Conservation (phyloP, 2,888 invertebrate species). For the Lamproptera curius region DNA sequence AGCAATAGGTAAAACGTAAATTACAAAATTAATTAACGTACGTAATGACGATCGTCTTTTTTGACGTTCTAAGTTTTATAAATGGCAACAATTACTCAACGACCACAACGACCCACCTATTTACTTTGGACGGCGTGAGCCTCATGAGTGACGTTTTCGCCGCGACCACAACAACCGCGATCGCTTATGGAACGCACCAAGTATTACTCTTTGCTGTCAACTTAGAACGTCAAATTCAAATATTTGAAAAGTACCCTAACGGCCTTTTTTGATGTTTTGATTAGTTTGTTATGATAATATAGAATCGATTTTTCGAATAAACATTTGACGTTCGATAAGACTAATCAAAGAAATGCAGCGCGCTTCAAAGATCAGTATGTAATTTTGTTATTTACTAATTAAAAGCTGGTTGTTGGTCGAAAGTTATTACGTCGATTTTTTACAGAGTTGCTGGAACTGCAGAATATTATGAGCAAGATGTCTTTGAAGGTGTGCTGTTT, state of each 20-base stretch:
- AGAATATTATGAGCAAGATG: slow-evolving; percentile 46
- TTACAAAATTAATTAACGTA: too few species aligned
- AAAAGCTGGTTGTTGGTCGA: neutral
- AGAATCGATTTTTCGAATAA: neutral
- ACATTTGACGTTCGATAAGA: neutral
- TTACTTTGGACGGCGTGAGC: too few species aligned
- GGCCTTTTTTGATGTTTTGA: too few species aligned
- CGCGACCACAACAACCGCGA: too few species aligned
- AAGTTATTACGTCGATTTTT: neutral
- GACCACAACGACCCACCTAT: too few species aligned
- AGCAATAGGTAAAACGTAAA: too few species aligned
- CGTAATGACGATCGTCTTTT: too few species aligned
- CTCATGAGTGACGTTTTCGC: too few species aligned
- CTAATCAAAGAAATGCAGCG: slow-evolving; percentile 7
- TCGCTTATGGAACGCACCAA: neutral
- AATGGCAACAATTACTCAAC: too few species aligned
- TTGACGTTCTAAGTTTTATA: too few species aligned
- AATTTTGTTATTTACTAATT: neutral
- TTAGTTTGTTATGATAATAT: neutral
- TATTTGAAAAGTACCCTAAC: neutral
- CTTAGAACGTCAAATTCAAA: neutral
- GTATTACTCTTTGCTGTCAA: neutral
- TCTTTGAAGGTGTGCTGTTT: slow-evolving; percentile 42
- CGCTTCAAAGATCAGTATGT: slow-evolving; percentile 8
- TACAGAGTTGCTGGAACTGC: slow-evolving; percentile 46